Conservation (phyloP, 1,140 invertebrate species). For the Akabosia matsudoensis region DNA sequence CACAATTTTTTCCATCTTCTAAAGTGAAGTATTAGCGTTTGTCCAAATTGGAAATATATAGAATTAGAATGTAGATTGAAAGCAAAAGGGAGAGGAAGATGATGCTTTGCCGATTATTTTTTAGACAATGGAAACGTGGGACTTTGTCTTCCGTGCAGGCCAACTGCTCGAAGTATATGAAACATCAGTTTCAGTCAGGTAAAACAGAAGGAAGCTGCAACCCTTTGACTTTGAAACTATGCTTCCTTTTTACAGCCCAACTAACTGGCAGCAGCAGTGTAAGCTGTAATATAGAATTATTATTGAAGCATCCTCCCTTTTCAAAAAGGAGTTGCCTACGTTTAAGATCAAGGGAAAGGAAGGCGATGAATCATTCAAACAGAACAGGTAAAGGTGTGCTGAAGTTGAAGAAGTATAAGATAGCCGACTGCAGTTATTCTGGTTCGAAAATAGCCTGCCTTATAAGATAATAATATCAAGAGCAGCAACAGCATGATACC, state of each 20-base stretch:
- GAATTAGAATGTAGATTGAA: neutral
- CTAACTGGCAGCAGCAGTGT: slow-evolving; percentile 16
- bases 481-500: neutral
- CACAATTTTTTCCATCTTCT: too few relatives aligned
- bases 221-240: slow-evolving; percentile 40
- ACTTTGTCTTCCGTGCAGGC: neutral
- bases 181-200: neutral
- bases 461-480: neutral
- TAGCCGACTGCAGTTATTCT: neutral
- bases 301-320: slow-evolving; percentile 13
- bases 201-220: slow-evolving; percentile 11
- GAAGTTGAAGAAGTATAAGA: slow-evolving; percentile 3
- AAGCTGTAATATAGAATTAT: neutral
- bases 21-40: too few relatives aligned
- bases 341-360: slow-evolving; percentile 32
- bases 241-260: slow-evolving; percentile 51
- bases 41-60: too few relatives aligned
- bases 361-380: slow-evolving; percentile 23
- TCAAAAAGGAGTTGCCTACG: slow-evolving; percentile 26
- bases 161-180: neutral
- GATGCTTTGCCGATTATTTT: neutral
- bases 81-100: neutral
- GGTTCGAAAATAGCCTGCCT: neutral
- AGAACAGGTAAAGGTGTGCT: slow-evolving; percentile 20
- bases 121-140: neutral